These are phyloP conservation scores for Galendromus occidentalis DNA, from an alignment of 1,140 invertebrate species.

Conservation along the genomic window DNA sequence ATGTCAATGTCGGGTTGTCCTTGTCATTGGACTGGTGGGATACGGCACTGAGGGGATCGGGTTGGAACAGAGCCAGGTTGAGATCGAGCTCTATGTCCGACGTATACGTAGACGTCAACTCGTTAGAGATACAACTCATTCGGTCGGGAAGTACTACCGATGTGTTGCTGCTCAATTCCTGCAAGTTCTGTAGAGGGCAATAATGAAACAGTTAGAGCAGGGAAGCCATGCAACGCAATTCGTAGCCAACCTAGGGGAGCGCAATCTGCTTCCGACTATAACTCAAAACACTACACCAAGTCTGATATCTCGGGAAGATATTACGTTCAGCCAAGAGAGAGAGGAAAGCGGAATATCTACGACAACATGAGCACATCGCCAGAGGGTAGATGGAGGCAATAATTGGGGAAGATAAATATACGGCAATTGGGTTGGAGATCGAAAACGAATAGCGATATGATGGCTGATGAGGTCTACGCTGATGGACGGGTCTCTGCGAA, in stretches of 20 bases:
- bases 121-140: conserved; percentile 11
- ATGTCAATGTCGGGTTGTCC: too few relatives aligned
- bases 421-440: not conserved
- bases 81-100: conserved; percentile 8
- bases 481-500: not conserved
- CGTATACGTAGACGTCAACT: not conserved
- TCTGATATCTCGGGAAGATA: too few relatives aligned
- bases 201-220: too few relatives aligned
- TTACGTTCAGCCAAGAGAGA: conserved; percentile 8
- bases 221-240: conserved; percentile 7
- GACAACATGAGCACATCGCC: conserved; percentile 9
- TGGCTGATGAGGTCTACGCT: conserved; percentile 11
- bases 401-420: not conserved
- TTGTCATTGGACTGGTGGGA: not conserved
- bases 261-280: not conserved
- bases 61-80: not conserved
- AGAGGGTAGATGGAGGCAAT: not conserved
- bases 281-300: too few relatives aligned
- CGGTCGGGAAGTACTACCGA: conserved; percentile 4
- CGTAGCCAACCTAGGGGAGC: not conserved
- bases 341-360: not conserved
- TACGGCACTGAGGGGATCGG: not conserved
- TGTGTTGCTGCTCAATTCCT: conserved; percentile 4
- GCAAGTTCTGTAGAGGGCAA: not conserved
- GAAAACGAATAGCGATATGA: not conserved